Evolutionary conservation across 2,113 vertebrate species (phyloP).

Genomic region (Suncus etruscus): DNA sequence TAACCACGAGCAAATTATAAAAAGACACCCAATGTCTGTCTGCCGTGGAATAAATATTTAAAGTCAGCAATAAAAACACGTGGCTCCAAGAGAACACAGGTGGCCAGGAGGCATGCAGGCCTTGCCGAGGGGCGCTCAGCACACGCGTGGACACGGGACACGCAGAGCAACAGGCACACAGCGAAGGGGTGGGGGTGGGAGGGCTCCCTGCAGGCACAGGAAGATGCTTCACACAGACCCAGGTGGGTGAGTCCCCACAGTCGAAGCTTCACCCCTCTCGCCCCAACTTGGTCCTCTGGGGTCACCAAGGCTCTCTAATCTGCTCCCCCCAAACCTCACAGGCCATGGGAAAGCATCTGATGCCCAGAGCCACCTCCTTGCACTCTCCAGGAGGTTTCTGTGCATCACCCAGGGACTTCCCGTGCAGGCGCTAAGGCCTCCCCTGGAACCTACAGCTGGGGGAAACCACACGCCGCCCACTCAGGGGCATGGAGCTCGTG

Average conservation of each 20-base stretch:
- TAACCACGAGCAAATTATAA: slow-evolving; percentile 87
- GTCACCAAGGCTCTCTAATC: not conserved
- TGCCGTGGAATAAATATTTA: slow-evolving; percentile 88
- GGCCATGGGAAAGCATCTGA: not conserved
- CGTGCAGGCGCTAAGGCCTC: not conserved
- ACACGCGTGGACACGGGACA: slow-evolving; percentile 83
- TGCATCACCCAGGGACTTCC: not conserved
- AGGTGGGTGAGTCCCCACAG: not conserved
- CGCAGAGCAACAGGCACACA: slow-evolving; percentile 64
- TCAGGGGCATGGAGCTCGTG: not conserved
- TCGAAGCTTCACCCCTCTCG: not conserved
- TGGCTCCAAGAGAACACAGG: slow-evolving; percentile 87
- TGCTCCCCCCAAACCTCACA: not conserved
- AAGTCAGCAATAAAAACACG: slow-evolving; percentile 90
- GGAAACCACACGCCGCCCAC: not conserved
- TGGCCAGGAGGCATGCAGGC: slow-evolving; percentile 88
- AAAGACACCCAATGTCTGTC: slow-evolving; percentile 87
- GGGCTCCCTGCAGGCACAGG: slow-evolving; percentile 81
- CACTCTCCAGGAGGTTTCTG: not conserved
- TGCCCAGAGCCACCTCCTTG: not conserved
- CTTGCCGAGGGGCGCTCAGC: slow-evolving; percentile 85
- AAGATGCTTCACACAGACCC: slow-evolving; percentile 32
- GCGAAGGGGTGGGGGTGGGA: slow-evolving; percentile 76
- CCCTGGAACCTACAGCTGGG: not conserved
- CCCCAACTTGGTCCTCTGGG: not conserved